A percentile compares a stretch with the other conserved stretches of the same genome.
Conservation (phyloP, 2,113 vertebrate genomes). For the Accipiter cooperii region DNA sequence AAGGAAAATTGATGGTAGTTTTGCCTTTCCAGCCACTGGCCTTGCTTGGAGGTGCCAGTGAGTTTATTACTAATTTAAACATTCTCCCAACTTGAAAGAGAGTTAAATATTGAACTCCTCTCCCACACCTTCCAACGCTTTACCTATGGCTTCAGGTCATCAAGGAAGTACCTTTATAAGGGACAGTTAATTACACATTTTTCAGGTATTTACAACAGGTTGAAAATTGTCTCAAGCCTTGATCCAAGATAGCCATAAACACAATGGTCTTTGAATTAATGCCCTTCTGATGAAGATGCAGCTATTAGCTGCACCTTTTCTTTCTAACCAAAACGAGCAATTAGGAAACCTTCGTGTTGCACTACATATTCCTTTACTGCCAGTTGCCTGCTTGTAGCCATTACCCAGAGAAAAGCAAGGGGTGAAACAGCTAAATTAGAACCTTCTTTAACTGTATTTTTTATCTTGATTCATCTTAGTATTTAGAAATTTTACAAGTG, state of each 20-base stretch:
- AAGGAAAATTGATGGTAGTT: not conserved
- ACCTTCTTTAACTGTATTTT: conserved; percentile 34
- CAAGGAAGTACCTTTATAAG: not conserved
- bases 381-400: not conserved
- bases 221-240: not conserved
- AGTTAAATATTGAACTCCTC: conserved; percentile 16
- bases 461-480: conserved; percentile 44
- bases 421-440: conserved; percentile 30
- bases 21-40: not conserved
- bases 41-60: not conserved
- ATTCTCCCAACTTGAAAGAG: not conserved
- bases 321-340: conserved; percentile 1
- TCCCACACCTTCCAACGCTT: not conserved
- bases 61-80: conserved; percentile 46
- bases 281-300: not conserved
- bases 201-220: not conserved
- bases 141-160: not conserved
- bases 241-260: not conserved
- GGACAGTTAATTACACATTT: not conserved
- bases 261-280: not conserved
- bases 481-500: conserved; percentile 21
- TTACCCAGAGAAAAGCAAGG: not conserved
- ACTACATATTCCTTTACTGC: not conserved
- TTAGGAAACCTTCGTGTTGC: not conserved
- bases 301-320: not conserved